Evolutionary conservation across 2,797 vertebrate genomes (phyloP), one percentile per base, ranked within the genome.

Genomic region (Cuculus canorus): DNA sequence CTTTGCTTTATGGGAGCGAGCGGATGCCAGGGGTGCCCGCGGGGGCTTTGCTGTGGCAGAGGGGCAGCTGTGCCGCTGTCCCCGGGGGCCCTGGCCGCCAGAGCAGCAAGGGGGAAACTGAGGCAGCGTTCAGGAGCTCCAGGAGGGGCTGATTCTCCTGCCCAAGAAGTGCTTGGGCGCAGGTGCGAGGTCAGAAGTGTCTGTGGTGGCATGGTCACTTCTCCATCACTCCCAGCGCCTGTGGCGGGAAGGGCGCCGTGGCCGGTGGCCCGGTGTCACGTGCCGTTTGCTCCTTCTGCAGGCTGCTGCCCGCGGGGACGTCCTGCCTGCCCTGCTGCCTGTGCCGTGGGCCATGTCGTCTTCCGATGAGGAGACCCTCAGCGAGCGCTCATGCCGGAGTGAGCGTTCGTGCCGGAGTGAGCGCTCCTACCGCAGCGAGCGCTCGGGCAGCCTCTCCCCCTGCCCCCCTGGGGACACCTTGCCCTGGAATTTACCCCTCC

Each of bases 401-500:
- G 99, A 99, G 97, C 97, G 98, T n/a, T 99, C 99, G 0, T 99
- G 99, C 88, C 98, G 99, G 28, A 99, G 99, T 9, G 99, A 99
- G 96, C 98, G 99, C 11, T 99, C 99, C 3, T 98, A 98, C 82
- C 96, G 98, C 90, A 98, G 98, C 16, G 98, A 98, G 88, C 88
- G 98, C 68, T 98, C 98, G 57, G 99, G 98, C 68, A 99, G 99
- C 69, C 95, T 99, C 92, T 99, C 99, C 60, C 99, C 99, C 10
- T 99, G 99, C 41, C 98, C 98, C 1, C 98, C 98, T 0, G 99
- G 99, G 59, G 99, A 99, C 97, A 99, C 99, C 27, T 82, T 99
- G 92, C 99, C 99, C 39, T 99, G 99, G 99, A 99, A 99, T 96
- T 98, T 99, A 96, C 99, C 99, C 86, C 98, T 99, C 60, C 99